Evolutionary conservation across 2,113 vertebrate species (phyloP).

Genomic region (Oncorhynchus clarkii): DNA sequence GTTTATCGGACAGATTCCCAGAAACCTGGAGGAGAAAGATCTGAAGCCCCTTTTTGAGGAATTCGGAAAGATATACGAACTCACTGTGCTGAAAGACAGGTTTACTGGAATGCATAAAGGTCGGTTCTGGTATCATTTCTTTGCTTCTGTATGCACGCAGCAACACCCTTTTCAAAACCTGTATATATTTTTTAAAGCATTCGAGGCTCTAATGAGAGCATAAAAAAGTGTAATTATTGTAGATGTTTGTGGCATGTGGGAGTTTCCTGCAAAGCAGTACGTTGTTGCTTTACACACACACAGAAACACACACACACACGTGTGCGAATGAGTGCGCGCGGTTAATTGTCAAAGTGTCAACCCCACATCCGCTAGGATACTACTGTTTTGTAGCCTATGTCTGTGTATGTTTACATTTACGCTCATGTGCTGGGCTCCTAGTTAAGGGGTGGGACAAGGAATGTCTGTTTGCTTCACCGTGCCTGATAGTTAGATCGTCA

Average conservation of each 20-base stretch:
- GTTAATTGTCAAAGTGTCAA: constrained; percentile 54
- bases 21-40: constrained; percentile 95
- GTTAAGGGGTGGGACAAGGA: constrained; percentile 45
- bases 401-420: constrained; percentile 64
- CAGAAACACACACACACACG: constrained; percentile 4
- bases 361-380: constrained; percentile 62
- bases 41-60: constrained; percentile 98
- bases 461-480: neutral
- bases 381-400: constrained; percentile 58
- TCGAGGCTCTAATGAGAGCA: constrained; percentile 18
- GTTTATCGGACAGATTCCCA: constrained; percentile 96
- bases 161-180: neutral
- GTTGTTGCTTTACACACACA: constrained; percentile 5
- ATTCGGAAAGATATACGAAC: constrained; percentile 98
- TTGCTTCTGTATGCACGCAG: neutral
- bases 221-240: constrained; percentile 51
- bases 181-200: neutral
- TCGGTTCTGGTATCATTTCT: constrained; percentile 59
- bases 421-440: constrained; percentile 50
- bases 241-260: constrained; percentile 57
- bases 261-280: constrained; percentile 26
- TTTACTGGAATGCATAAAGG: constrained; percentile 99
- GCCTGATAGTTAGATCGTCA: constrained; percentile 17
- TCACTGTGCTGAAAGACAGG: constrained; percentile 97
- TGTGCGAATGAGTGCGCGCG: neutral